Evolutionary conservation across 2,888 invertebrate species (phyloP).

Genomic region (Acanthosepion esculentum): DNA sequence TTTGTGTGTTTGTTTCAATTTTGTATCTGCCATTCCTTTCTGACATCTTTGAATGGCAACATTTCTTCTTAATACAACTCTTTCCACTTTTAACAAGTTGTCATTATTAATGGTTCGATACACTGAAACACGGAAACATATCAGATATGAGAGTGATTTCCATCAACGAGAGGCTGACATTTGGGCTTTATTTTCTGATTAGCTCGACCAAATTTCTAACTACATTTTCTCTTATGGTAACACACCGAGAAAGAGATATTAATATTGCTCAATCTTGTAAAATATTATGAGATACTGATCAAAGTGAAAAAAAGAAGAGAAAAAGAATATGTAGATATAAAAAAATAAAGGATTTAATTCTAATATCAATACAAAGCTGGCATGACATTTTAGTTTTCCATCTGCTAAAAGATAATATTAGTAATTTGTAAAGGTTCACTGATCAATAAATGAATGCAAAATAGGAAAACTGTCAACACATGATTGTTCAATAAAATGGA

Average conservation of each 20-base stretch:
- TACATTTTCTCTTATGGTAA: neutral
- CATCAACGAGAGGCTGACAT: neutral
- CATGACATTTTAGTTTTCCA: neutral
- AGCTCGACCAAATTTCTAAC: neutral
- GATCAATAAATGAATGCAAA: neutral
- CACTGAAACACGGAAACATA: constrained; percentile 22
- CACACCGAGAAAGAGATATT: neutral
- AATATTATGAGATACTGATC: neutral
- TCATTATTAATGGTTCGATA: neutral
- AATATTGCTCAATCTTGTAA: neutral
- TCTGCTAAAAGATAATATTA: neutral
- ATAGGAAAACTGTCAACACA: neutral
- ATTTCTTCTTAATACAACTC: neutral
- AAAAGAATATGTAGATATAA: neutral
- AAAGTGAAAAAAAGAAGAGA: neutral
- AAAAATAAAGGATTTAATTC: neutral
- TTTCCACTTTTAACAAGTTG: neutral
- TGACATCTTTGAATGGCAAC: neutral
- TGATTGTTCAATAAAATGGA: neutral
- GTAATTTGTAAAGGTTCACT: neutral
- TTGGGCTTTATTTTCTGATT: neutral
- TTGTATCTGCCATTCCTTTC: neutral
- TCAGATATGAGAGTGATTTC: neutral
- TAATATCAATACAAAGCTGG: neutral
- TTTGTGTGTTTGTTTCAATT: neutral